Conservation (phyloP, 1,140 invertebrate species). For the Drosophila littoralis region DNA sequence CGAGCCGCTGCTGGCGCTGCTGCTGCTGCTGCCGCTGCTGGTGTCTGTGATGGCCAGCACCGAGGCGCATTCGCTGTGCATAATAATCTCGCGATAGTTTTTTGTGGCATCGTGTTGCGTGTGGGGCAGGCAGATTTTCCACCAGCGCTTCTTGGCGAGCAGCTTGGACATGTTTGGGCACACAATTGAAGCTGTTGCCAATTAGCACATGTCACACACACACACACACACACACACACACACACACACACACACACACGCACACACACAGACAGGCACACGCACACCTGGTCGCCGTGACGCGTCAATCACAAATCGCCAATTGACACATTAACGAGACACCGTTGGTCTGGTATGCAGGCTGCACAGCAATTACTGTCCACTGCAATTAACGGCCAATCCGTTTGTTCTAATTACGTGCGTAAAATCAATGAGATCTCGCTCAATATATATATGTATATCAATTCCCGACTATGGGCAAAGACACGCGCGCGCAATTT, state of each 20-base stretch:
- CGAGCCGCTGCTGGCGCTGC: conserved; percentile 33
- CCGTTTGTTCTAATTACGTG: conserved; percentile 84
- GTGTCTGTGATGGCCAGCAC: conserved; percentile 55
- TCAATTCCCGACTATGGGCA: conserved; percentile 6
- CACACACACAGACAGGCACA: too few species aligned
- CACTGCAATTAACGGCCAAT: conserved; percentile 74
- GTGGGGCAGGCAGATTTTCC: conserved; percentile 73
- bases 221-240: not conserved
- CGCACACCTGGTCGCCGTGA: not conserved
- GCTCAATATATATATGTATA: conserved; percentile 17
- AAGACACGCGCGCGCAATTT: conserved; percentile 14
- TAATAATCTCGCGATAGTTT: conserved; percentile 65
- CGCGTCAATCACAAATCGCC: conserved; percentile 56
- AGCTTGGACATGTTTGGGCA: conserved; percentile 48
- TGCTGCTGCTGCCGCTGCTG: conserved; percentile 52
- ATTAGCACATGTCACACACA: conserved; percentile 36
- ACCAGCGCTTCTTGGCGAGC: conserved; percentile 71
- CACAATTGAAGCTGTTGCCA: conserved; percentile 33
- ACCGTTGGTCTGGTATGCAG: conserved; percentile 22
- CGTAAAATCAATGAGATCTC: conserved; percentile 52
- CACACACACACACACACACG: not conserved
- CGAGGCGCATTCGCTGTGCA: conserved; percentile 59
- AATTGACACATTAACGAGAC: conserved; percentile 73
- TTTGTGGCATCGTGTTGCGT: conserved; percentile 52
- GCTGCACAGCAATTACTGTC: conserved; percentile 63